phyloP scores from a whole-genome alignment of 1,140 invertebrate species.

The Brachionus koreanus region DNA sequence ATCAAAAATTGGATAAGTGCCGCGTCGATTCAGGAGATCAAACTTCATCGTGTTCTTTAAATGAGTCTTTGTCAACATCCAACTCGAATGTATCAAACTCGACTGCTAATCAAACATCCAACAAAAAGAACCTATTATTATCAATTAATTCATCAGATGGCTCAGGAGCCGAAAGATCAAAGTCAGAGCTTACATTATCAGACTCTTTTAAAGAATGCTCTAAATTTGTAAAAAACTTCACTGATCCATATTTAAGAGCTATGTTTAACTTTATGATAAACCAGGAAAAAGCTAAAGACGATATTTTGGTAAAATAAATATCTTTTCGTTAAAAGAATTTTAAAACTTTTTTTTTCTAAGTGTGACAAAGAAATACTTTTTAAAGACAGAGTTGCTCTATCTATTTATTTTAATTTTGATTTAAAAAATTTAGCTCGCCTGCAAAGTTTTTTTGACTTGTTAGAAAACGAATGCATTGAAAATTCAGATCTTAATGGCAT shows the following conservation, averaged over 20 bases:
- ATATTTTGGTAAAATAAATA: constrained; percentile 67
- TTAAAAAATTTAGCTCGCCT: constrained; percentile 14
- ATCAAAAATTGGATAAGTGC: background rate
- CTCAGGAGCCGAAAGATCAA: background rate
- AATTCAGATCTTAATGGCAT: constrained; percentile 78
- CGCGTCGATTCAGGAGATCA: background rate
- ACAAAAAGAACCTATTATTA: background rate
- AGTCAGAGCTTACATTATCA: background rate
- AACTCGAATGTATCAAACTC: background rate
- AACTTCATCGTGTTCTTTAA: background rate
- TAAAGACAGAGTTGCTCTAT: background rate
- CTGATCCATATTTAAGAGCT: constrained; percentile 81
- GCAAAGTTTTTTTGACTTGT: constrained; percentile 61
- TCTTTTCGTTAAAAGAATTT: background rate
- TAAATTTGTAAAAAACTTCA: constrained; percentile 67
- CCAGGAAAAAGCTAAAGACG: constrained; percentile 72
- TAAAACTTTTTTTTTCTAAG: background rate
- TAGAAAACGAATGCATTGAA: constrained; percentile 66
- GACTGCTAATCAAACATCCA: background rate
- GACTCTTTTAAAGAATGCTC: constrained; percentile 67
- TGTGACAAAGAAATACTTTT: constrained; percentile 10
- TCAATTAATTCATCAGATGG: background rate
- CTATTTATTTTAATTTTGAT: constrained; percentile 26
- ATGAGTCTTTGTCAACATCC: background rate
- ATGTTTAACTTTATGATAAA: constrained; percentile 85